Percentiles rank a stretch among this genome's conserved stretches.
Conservation (phyloP, 2,113 vertebrate species). For the Callipepla squamata region DNA sequence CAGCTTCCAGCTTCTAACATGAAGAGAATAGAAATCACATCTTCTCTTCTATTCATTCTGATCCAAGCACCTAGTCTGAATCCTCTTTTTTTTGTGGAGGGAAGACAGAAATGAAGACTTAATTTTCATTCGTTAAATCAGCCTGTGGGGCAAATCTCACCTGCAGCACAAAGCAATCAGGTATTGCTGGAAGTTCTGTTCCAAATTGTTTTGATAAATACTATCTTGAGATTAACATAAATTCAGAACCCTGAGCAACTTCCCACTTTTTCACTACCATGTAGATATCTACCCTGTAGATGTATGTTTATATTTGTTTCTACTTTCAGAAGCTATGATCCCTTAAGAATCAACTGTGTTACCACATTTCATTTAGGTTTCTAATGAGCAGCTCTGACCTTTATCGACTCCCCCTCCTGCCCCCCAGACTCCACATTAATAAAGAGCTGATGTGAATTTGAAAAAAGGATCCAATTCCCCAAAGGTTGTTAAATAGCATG, state of each 20-base stretch:
- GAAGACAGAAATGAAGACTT: not conserved
- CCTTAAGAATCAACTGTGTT: slow-evolving; percentile 33
- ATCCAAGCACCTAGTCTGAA: not conserved
- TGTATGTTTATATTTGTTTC: slow-evolving; percentile 17
- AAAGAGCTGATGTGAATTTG: slow-evolving; percentile 51
- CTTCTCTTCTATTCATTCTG: not conserved
- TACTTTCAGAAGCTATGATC: slow-evolving; percentile 1
- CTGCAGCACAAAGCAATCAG: not conserved
- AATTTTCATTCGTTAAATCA: not conserved
- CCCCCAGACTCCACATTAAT: slow-evolving; percentile 48
- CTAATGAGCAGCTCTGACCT: slow-evolving; percentile 76
- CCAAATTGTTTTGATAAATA: not conserved
- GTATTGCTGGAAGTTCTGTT: not conserved
- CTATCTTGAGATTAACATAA: not conserved
- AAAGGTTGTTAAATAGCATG: slow-evolving; percentile 63
- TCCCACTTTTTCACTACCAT: not conserved
- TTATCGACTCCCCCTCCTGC: slow-evolving; percentile 23
- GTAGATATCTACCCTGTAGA: not conserved
- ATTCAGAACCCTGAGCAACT: not conserved
- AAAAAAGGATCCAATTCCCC: slow-evolving; percentile 54
- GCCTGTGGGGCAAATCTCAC: not conserved
- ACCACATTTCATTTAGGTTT: slow-evolving; percentile 56
- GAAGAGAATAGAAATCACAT: not conserved
- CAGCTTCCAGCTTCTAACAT: not conserved
- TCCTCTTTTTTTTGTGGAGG: not conserved